These are phyloP conservation scores for Peromyscus californicus DNA, from an alignment of 2,113 vertebrate genomes.

Conservation along the genomic window DNA sequence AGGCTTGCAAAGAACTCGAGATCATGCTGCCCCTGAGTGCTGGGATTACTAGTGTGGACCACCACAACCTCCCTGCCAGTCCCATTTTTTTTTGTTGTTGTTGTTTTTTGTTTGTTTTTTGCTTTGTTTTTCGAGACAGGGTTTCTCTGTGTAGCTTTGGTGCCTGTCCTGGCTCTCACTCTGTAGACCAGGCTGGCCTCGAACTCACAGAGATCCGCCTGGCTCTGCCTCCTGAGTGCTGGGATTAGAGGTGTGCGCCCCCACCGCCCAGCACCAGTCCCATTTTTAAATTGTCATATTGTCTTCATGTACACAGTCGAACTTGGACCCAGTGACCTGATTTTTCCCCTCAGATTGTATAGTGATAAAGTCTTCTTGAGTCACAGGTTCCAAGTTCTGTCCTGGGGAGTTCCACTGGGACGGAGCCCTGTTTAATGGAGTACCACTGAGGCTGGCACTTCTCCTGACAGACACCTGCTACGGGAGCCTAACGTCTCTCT, in stretches of 20 bases:
- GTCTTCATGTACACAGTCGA: not conserved
- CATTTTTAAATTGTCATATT: not conserved
- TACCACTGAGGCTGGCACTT: not conserved
- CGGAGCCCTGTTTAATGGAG: not conserved
- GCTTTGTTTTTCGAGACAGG: too few relatives aligned
- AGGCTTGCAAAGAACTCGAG: too few relatives aligned
- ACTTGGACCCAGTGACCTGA: not conserved
- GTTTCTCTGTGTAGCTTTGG: too few relatives aligned
- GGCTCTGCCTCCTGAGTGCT: not conserved
- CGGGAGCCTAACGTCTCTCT: not conserved
- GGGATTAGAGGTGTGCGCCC: not conserved
- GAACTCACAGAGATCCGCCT: too few relatives aligned
- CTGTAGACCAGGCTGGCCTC: too few relatives aligned
- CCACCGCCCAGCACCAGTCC: not conserved
- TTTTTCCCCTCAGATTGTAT: not conserved
- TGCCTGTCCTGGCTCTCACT: too few relatives aligned
- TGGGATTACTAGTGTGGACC: not conserved
- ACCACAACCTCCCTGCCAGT: not conserved
- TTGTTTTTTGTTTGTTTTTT: too few relatives aligned
- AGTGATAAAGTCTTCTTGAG: not conserved
- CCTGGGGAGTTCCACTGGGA: not conserved
- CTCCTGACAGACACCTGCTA: too few relatives aligned
- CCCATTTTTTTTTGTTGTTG: not conserved
- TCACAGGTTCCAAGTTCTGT: not conserved
- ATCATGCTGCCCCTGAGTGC: too few relatives aligned